These are phyloP conservation scores for Lophura nycthemera DNA, from an alignment of 2,113 vertebrate genomes.

Conservation along the genomic window DNA sequence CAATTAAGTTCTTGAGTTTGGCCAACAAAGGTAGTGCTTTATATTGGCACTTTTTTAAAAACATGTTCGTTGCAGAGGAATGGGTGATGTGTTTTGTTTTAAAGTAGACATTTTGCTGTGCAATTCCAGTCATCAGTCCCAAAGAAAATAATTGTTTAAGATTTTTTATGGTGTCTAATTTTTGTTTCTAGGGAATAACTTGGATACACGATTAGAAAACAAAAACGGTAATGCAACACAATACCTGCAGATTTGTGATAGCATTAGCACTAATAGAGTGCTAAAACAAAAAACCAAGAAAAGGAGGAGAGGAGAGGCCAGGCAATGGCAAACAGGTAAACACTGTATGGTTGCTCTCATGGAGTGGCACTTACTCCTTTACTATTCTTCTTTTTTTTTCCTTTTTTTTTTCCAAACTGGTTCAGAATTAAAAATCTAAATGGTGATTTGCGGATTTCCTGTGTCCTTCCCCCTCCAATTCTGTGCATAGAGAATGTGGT, in stretches of 20 bases:
- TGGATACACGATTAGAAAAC: conserved; percentile 89
- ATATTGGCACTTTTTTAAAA: background rate
- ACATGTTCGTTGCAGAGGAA: background rate
- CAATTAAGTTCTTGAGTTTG: background rate
- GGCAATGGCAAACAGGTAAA: conserved; percentile 97
- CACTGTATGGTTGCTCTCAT: conserved; percentile 59
- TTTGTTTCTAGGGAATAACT: conserved; percentile 86
- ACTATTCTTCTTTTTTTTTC: background rate
- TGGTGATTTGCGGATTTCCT: conserved; percentile 62
- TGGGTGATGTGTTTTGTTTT: background rate
- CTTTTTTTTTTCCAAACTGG: background rate
- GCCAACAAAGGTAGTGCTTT: background rate
- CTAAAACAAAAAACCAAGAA: conserved; percentile 95
- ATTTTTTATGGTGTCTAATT: conserved; percentile 70
- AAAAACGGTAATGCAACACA: conserved; percentile 90
- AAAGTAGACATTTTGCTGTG: conserved; percentile 38
- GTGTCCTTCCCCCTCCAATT: conserved; percentile 71
- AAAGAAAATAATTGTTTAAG: conserved; percentile 47
- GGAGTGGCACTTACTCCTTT: conserved; percentile 46
- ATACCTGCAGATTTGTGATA: conserved; percentile 95
- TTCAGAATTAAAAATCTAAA: conserved; percentile 18
- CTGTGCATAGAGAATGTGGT: conserved; percentile 44
- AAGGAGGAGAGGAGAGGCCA: conserved; percentile 93
- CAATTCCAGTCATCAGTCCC: conserved; percentile 57
- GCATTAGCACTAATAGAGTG: conserved; percentile 86